Evolutionary conservation across 1,140 invertebrate species (phyloP), one percentile per base, ranked within the genome.

Genomic region (Drosophila kepulauana): DNA sequence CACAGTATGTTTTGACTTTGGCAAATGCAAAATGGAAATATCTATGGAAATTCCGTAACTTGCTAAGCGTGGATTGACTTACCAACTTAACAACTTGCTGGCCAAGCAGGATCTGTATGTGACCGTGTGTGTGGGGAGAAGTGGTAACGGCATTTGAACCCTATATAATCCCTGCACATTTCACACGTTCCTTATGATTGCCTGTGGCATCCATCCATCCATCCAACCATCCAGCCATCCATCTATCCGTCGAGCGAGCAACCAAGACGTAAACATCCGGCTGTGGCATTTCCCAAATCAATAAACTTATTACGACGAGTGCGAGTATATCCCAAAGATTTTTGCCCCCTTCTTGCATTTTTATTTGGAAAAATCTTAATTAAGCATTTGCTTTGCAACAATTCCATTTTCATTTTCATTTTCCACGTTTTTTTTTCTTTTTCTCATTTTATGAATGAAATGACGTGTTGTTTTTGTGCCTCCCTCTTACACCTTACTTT

Each of bases 1-100:
- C 69, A 71, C 20, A 68, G 80, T 79, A 81, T 91, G 89, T 91
- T 91, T 91, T 91, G 89, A 91, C 90, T 91, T 91, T 91, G 64
- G 20, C 38, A 59, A 59, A 25, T 25, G 8, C 20, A 25, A 28
- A 11, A 13, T 13, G 35, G 48, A 38, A 57, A 78, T 28, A 49
- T 33, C 43, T 43, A 48, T 64, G 71, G 65, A 64, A 78, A 79
- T 88, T 89, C 85, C 85, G 28, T 48, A 74, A 68, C 78, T 86
- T 71, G 79, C 64, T 86, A 79, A 87, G 71, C 80, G 30, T 48
- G 69, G 82, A 91, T 87, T 91, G 88, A 91, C 88, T 91, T 87
- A 86, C 88, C 87, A 91, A 91, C 87, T 91, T 91, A 66, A 48
- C 78, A 80, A 74, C 75, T 74, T 74, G 72, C 75, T 54, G 52